phyloP scores from a whole-genome alignment of 2,113 vertebrate genomes.

The Seriola dumerili region DNA sequence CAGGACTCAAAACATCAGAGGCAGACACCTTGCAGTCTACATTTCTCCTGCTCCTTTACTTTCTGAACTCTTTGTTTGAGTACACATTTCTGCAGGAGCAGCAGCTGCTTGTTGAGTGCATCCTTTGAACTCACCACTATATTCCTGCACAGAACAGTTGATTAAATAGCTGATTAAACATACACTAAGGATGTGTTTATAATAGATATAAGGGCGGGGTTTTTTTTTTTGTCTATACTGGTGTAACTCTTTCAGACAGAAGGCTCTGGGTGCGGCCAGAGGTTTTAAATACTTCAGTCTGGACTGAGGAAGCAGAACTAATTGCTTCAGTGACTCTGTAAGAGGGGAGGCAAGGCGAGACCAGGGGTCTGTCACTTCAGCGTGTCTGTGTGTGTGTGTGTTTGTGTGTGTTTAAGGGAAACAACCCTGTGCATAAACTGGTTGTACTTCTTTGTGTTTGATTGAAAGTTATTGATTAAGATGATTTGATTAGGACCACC shows the following conservation, averaged over 20 bases:
- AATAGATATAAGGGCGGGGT: background rate
- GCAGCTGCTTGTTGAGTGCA: background rate
- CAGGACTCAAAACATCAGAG: too few species aligned
- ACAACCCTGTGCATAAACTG: background rate
- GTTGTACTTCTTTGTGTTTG: background rate
- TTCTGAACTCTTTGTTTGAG: background rate
- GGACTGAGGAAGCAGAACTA: constrained; percentile 56
- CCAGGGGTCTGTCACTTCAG: constrained; percentile 24
- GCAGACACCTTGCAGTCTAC: too few species aligned
- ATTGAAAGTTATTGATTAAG: background rate
- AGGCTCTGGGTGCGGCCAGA: constrained; percentile 43
- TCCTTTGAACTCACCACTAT: background rate
- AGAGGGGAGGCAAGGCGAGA: constrained; percentile 33
- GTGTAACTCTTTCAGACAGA: constrained; percentile 18
- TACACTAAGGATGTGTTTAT: background rate
- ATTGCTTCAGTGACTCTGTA: constrained; percentile 64
- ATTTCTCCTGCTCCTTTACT: background rate
- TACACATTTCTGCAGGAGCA: background rate
- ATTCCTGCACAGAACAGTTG: background rate
- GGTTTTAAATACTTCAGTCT: constrained; percentile 49
- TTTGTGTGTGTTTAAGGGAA: background rate
- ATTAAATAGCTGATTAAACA: background rate
- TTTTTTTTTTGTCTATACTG: background rate
- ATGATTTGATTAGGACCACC: constrained; percentile 26
- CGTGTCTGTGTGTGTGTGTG: background rate